A percentile compares a stretch with the other conserved stretches of the same genome.
These are phyloP conservation scores for Lepeophtheirus nordmannii DNA, from an alignment of 2,888 invertebrate genomes.

Conservation along the genomic window DNA sequence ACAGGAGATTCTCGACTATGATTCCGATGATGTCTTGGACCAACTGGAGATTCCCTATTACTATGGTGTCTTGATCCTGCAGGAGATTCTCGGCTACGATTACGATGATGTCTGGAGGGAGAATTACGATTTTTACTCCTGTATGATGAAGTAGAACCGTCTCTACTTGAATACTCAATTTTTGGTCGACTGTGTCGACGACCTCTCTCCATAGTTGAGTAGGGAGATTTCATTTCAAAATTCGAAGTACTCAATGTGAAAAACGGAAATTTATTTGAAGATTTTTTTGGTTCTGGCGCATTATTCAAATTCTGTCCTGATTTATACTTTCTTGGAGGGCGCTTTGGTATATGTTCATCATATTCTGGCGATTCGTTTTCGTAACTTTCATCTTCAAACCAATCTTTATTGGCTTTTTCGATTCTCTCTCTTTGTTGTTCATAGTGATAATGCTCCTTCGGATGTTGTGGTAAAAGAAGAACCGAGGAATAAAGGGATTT, in stretches of 20 bases:
- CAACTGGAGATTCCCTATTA: background rate
- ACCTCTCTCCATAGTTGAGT: background rate
- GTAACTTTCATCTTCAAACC: constrained; percentile 9
- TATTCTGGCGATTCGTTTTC: background rate
- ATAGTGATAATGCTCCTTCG: constrained; percentile 3
- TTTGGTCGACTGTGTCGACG: constrained; percentile 1
- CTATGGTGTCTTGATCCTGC: background rate
- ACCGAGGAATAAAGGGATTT: constrained; percentile 13
- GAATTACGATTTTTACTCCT: background rate
- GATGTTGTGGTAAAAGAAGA: background rate
- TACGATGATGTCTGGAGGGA: background rate
- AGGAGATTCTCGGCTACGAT: background rate
- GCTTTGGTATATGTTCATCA: background rate
- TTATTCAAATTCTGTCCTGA: background rate
- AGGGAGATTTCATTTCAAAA: background rate
- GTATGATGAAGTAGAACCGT: background rate
- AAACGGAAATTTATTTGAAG: background rate
- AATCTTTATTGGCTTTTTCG: constrained; percentile 10
- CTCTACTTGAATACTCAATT: background rate
- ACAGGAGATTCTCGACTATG: background rate
- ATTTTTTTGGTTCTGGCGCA: background rate
- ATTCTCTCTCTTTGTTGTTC: background rate
- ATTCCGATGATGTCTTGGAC: background rate
- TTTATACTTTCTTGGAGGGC: background rate
- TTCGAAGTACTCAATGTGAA: background rate